Base-by-base conservation (phyloP, 2,113 vertebrate species). In the Cnemophilus loriae region DNA sequence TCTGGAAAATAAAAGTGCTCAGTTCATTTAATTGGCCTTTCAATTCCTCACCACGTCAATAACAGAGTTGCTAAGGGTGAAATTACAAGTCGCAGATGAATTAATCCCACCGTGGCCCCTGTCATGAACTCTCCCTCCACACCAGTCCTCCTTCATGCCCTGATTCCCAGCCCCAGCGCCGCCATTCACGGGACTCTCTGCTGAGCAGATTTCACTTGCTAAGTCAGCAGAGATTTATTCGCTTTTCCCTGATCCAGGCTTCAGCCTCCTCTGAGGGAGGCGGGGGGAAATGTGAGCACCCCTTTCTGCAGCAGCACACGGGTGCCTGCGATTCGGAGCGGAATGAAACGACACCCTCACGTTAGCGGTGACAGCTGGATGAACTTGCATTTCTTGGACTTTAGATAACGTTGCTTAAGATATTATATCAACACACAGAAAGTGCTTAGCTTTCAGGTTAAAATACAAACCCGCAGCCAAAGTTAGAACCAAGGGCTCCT, bases 271-370 rank as follows among this genome's bases (percentile, higher is more conserved):
- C 26, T 5, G 39, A 65, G 47, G 60, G n/a, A 87, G 52, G 64
- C 32, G 30, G 39, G 52, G 67, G 10, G 20, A 46, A n/a, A 60
- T 0, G 6, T 2, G 18, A 41, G 28, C n/a, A 9, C 4, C 28
- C 41, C 39, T 28, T 56, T 8, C 59, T 10, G 73, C 91, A 50
- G 77, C 35, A 42, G 57, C 57, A 49, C 35, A 11, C 0, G 0
- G 17, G 42, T 12, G 16, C 30, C 20, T 4, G 10, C 1, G 0
- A 27, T 3, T 7, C 1, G 0, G 19, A 22, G 41, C 6, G 3
- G 19, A 11, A 21, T 5, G 42, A 27, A 61, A 35, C 0, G 5
- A 17, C 16, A n/a, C 7, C 50, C 23, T 46, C 52, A 6, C 6
- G 0, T 21, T 12, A 11, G 19, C 4, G 3, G 8, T 8, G n/a